Conservation (phyloP, 2,113 vertebrate species). For the Laticauda laticaudata region DNA sequence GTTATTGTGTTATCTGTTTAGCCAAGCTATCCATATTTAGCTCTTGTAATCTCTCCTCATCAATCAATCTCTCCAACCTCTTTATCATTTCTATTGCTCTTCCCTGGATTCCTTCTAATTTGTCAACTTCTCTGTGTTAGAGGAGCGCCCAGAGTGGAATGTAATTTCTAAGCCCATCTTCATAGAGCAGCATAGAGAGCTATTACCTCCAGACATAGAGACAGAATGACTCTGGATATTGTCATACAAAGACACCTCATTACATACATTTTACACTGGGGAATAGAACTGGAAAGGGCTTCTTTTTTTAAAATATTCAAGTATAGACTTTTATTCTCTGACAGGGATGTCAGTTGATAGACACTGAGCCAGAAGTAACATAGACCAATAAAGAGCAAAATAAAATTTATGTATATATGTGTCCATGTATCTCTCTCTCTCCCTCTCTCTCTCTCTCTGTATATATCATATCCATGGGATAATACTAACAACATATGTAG, state of each 20-base stretch:
- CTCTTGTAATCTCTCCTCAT: conserved; percentile 46
- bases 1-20: neutral
- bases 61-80: conserved; percentile 39
- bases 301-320: neutral
- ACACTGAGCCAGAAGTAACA: rapidly evolving
- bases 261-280: conserved; percentile 3
- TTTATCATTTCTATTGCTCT: conserved; percentile 48
- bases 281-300: conserved; percentile 9
- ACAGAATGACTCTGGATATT: conserved; percentile 26
- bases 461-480: too few species aligned
- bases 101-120: conserved; percentile 47
- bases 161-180: conserved; percentile 40
- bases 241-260: conserved; percentile 1
- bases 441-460: too few species aligned
- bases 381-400: neutral
- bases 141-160: neutral
- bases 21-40: conserved; percentile 48
- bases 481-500: too few species aligned
- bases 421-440: too few species aligned
- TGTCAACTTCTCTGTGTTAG: conserved; percentile 38
- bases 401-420: neutral
- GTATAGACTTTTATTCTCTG: conserved; percentile 10
- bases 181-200: conserved; percentile 19
- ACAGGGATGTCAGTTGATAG: neutral
- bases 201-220: conserved; percentile 28